Evolutionary conservation across 2,888 invertebrate genomes (phyloP), one percentile per base, ranked within the genome.

Genomic region (Cataglyphis rosenhaueri): DNA sequence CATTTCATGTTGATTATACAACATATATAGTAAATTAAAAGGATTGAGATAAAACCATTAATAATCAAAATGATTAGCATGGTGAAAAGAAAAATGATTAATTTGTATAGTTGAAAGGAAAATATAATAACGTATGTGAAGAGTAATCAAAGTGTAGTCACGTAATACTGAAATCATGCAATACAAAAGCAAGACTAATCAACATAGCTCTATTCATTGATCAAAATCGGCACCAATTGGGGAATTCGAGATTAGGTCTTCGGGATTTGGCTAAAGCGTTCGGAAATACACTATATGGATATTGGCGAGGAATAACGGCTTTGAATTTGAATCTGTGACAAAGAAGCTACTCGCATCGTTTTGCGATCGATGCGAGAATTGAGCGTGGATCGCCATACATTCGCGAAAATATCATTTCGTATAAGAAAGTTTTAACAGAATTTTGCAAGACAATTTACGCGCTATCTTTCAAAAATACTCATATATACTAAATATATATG

Each of bases 271-370:
- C n/a, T n/a, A 48, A 8, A 52, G n/a, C 52, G 52, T 52, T 52
- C 8, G n/a, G n/a, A 52, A 52, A 52, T 52, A 52, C n/a, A 52
- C 8, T 52, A 8, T 52, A 52, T 52, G 48, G n/a, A 52, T 52
- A 52, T 52, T 52, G 52, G n/a, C n/a, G 52, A 52, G 52, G n/a
- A n/a, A 52, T 52, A 44, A 52, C 8, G n/a, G 8, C n/a, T 52
- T n/a, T 52, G n/a, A 52, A 52, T 52, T 52, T 52, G 52, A 52
- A 52, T 52, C 52, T 52, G 52, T 52, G 52, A 52, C n/a, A 52
- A n/a, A n/a, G 52, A 52, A 52, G 6, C 52, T 52, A 52, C 52
- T 52, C 52, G n/a, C 8, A 52, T 52, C n/a, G 8, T n/a, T 52
- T 52, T 52, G n/a, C 52, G 8, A n/a, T 52, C n/a, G 18, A 48